Conservation (phyloP, 2,797 vertebrate species). For the Catharus ustulatus region DNA sequence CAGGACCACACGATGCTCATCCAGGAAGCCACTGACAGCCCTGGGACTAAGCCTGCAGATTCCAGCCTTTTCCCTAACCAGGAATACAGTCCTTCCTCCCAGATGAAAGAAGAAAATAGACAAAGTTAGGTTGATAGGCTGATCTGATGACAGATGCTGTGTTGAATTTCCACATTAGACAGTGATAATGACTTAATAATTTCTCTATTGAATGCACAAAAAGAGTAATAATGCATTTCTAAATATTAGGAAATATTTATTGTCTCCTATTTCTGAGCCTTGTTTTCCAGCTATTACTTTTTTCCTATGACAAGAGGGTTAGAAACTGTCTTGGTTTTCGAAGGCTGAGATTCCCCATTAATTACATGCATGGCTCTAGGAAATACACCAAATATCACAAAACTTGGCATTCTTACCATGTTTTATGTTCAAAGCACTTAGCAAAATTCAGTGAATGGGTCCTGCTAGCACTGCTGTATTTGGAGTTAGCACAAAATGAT, state of each 20-base stretch:
- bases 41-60: background rate
- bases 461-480: background rate
- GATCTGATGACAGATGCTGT: background rate
- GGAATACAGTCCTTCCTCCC: background rate
- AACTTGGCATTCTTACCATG: background rate
- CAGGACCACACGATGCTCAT: background rate
- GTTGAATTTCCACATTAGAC: background rate
- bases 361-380: background rate
- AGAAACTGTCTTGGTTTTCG: background rate
- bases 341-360: conserved; percentile 11
- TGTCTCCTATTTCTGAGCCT: background rate
- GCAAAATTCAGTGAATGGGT: conserved; percentile 1
- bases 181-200: background rate
- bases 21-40: background rate
- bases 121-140: background rate
- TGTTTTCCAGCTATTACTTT: background rate
- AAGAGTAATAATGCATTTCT: background rate
- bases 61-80: background rate
- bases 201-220: background rate
- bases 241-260: too few species aligned
- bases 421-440: conserved; percentile 20
- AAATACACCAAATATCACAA: conserved; percentile 33
- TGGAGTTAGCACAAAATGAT: background rate
- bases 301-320: background rate
- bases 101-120: background rate